phyloP scores from a whole-genome alignment of 1,140 invertebrate species.

The Orius insidiosus region DNA sequence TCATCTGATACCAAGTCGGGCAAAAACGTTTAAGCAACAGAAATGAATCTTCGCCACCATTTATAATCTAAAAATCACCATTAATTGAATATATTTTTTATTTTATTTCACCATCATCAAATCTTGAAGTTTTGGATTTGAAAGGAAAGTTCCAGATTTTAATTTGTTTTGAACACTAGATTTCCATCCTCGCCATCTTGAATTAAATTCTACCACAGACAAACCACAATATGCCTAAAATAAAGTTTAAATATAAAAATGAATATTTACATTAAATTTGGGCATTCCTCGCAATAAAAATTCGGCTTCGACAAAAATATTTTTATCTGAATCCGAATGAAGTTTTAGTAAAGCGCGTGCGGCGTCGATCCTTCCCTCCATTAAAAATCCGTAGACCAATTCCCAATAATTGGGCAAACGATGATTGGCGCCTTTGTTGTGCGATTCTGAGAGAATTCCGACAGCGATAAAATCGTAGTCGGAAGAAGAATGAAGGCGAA shows the following conservation, averaged over 20 bases:
- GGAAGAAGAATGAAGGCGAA: slow-evolving; percentile 73
- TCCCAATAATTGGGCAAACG: slow-evolving; percentile 51
- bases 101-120: slow-evolving; percentile 65
- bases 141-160: slow-evolving; percentile 44
- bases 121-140: slow-evolving; percentile 50
- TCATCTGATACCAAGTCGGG: slow-evolving; percentile 73
- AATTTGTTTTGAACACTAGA: slow-evolving; percentile 56
- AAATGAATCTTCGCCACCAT: slow-evolving; percentile 53
- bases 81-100: too few species aligned
- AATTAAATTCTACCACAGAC: slow-evolving; percentile 64
- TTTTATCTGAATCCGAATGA: slow-evolving; percentile 48
- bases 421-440: slow-evolving; percentile 16
- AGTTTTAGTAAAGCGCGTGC: slow-evolving; percentile 54
- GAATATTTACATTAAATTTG: slow-evolving; percentile 44
- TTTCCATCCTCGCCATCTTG: slow-evolving; percentile 78
- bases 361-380: slow-evolving; percentile 65
- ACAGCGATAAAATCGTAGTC: slow-evolving; percentile 49
- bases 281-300: slow-evolving; percentile 68
- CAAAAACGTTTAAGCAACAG: slow-evolving; percentile 39
- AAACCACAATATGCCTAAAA: slow-evolving; percentile 49
- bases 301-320: slow-evolving; percentile 54
- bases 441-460: slow-evolving; percentile 30
- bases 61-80: slow-evolving; percentile 44
- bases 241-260: slow-evolving; percentile 21
- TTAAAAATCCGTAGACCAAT: slow-evolving; percentile 54